Percentiles rank a stretch among this genome's conserved stretches.
phyloP scores from a whole-genome alignment of 2,113 vertebrate genomes.

The Prochilodus magdalenae region DNA sequence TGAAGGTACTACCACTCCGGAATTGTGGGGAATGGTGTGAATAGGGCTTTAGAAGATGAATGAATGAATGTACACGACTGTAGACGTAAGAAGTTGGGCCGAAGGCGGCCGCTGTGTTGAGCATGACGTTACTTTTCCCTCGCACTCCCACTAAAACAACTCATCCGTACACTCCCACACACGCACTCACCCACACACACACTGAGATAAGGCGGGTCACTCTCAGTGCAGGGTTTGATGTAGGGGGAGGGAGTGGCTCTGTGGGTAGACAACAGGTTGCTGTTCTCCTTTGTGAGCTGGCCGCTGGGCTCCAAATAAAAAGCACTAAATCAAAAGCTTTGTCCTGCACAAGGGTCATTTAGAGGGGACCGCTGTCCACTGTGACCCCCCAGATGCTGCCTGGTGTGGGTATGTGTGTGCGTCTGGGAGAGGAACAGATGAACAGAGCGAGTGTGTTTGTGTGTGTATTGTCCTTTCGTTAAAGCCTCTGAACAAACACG shows the following conservation, averaged over 20 bases:
- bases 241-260: constrained; percentile 6
- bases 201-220: not conserved
- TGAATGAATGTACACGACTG: too few species aligned
- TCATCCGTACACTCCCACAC: not conserved
- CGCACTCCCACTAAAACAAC: constrained; percentile 1
- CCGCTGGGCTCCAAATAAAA: constrained; percentile 35
- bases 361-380: constrained; percentile 33
- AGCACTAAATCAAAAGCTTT: constrained; percentile 56
- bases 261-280: constrained; percentile 41
- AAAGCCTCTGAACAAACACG: constrained; percentile 37
- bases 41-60: too few species aligned
- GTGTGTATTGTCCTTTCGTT: constrained; percentile 23
- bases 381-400: constrained; percentile 45
- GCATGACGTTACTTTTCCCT: constrained; percentile 2
- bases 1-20: too few species aligned
- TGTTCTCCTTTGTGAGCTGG: constrained; percentile 48
- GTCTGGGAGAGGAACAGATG: not conserved
- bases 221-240: not conserved
- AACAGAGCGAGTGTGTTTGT: constrained; percentile 13
- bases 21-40: too few species aligned
- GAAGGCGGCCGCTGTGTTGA: not conserved
- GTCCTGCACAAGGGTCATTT: constrained; percentile 37
- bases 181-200: not conserved
- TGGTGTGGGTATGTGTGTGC: constrained; percentile 14
- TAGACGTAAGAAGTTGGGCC: too few species aligned